phyloP scores from a whole-genome alignment of 2,113 vertebrate species.

The Rhipidura dahli region DNA sequence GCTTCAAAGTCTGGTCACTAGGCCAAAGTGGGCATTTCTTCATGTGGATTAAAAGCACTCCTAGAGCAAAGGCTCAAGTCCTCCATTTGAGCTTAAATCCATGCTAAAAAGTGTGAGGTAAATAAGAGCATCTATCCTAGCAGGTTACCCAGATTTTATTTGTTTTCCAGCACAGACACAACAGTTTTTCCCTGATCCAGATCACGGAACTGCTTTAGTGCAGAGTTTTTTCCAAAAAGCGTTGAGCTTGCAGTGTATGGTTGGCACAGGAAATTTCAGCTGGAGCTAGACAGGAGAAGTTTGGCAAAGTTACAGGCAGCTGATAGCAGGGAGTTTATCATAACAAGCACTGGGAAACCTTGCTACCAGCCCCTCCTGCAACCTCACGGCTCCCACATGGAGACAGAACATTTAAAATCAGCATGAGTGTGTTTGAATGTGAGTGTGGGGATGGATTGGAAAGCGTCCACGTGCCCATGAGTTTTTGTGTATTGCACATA shows the following conservation, averaged over 20 bases:
- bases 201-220: not conserved
- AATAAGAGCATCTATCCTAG: not conserved
- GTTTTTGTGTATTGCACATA: not conserved
- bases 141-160: not conserved
- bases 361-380: not conserved
- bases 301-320: conserved; percentile 26
- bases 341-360: not conserved
- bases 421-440: not conserved
- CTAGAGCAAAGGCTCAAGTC: not conserved
- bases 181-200: not conserved
- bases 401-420: not conserved
- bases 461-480: rapidly evolving
- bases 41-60: not conserved
- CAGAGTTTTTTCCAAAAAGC: not conserved
- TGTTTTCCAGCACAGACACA: not conserved
- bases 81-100: not conserved
- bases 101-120: not conserved
- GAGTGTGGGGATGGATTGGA: not conserved
- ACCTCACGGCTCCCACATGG: not conserved
- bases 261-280: conserved; percentile 23
- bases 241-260: not conserved
- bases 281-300: not conserved
- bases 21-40: not conserved
- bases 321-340: not conserved
- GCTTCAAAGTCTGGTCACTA: not conserved